Conservation (phyloP, 37 sponge, comb jelly and placozoan genomes). For the Geodia barretti region DNA sequence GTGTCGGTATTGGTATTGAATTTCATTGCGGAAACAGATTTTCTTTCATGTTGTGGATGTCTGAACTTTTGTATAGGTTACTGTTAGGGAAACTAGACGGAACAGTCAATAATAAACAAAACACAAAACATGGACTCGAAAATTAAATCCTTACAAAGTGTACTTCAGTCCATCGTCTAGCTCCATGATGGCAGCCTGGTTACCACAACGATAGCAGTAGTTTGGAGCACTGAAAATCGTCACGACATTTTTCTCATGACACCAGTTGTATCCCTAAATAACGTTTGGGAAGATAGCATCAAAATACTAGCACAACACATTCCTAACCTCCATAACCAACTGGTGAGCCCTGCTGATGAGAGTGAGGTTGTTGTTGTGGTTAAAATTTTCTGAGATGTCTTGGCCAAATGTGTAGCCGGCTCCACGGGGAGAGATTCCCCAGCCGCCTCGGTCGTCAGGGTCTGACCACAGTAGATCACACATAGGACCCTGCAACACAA, state of each 20-base stretch:
- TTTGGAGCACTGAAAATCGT: constrained; percentile 99
- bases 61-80: neutral
- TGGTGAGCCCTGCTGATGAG: constrained; percentile 92
- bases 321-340: constrained; percentile 90
- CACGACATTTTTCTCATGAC: constrained; percentile 94
- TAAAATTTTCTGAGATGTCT: constrained; percentile 97
- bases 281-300: neutral
- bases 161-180: constrained; percentile 97
- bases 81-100: neutral
- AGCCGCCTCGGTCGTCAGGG: constrained; percentile 94
- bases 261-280: constrained; percentile 96
- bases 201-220: constrained; percentile 99
- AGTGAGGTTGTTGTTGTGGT: constrained; percentile 90
- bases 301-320: neutral
- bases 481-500: constrained; percentile 95
- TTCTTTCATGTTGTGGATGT: neutral
- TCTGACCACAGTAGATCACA: constrained; percentile 95
- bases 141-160: constrained; percentile 79
- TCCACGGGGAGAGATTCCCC: constrained; percentile 94
- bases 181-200: constrained; percentile 99
- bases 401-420: constrained; percentile 97
- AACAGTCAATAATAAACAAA: neutral
- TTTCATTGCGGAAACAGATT: neutral
- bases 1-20: too few relatives aligned
- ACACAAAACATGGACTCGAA: neutral